Percentiles rank a stretch among this genome's conserved stretches.
Evolutionary conservation across 2,888 invertebrate species (phyloP).

Genomic region (Leptodirus hochenwartii): DNA sequence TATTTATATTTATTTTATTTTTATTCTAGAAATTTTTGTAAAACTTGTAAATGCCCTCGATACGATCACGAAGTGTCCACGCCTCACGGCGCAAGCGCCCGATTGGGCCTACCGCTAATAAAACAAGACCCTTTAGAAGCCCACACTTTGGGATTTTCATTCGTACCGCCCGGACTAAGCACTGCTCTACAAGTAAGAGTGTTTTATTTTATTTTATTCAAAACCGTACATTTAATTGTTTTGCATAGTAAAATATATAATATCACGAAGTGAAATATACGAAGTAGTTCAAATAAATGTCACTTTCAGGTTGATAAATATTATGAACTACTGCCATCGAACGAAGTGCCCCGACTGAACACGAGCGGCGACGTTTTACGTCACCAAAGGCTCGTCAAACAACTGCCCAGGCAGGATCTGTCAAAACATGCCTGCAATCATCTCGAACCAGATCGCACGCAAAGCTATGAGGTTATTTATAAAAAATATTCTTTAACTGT

Average conservation of each 20-base stretch:
- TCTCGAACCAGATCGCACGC: constrained; percentile 56
- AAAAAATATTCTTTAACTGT: not conserved
- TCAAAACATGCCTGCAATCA: constrained; percentile 78
- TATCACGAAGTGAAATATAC: constrained; percentile 1
- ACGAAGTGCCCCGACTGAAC: constrained; percentile 42
- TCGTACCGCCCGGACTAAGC: constrained; percentile 25
- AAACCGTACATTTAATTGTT: too few species aligned
- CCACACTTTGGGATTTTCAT: constrained; percentile 24
- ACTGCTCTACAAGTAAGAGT: constrained; percentile 22
- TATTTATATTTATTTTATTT: constrained; percentile 11
- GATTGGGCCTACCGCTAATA: constrained; percentile 25
- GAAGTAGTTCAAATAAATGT: not conserved
- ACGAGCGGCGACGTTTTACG: constrained; percentile 66
- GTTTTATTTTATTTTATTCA: not conserved
- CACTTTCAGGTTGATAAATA: constrained; percentile 80
- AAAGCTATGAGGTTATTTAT: constrained; percentile 43
- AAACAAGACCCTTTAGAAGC: constrained; percentile 38
- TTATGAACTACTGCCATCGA: constrained; percentile 73
- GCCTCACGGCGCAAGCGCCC: constrained; percentile 24
- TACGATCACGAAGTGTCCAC: constrained; percentile 65
- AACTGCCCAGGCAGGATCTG: constrained; percentile 89
- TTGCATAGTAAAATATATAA: too few species aligned
- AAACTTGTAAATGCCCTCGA: constrained; percentile 79
- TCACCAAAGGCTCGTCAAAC: constrained; percentile 65
- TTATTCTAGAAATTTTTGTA: constrained; percentile 74